A percentile compares a stretch with the other conserved stretches of the same genome.
phyloP scores from a whole-genome alignment of 2,797 vertebrate genomes.

The Chelmon rostratus region DNA sequence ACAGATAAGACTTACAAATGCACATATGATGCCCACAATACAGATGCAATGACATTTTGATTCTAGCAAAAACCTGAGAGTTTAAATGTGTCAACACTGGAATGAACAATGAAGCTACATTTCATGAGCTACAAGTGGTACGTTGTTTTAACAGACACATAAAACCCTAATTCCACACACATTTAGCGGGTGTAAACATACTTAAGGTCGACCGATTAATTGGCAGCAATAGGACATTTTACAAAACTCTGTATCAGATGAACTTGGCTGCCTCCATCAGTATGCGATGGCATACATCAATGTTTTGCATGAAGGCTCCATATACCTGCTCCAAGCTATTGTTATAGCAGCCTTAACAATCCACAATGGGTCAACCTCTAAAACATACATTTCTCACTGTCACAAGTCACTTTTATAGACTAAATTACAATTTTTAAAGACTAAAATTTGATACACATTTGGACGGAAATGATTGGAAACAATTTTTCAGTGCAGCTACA shows the following conservation, averaged over 20 bases:
- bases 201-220: not conserved
- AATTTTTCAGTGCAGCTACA: slow-evolving; percentile 63
- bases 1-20: slow-evolving; percentile 23
- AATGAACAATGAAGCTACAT: slow-evolving; percentile 11
- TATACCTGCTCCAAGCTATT: no score
- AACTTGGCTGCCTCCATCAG: no score
- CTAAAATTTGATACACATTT: slow-evolving; percentile 38
- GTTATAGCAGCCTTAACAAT: no score
- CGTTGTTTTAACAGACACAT: slow-evolving; percentile 41
- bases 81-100: slow-evolving; percentile 23
- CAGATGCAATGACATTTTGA: slow-evolving; percentile 10
- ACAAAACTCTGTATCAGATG: no score
- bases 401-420: slow-evolving; percentile 64
- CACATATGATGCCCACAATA: slow-evolving; percentile 7
- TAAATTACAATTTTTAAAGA: slow-evolving; percentile 57
- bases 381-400: slow-evolving; percentile 62
- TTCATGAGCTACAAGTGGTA: slow-evolving; percentile 41
- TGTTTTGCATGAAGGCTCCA: no score
- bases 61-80: slow-evolving; percentile 15
- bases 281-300: no score
- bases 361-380: not conserved
- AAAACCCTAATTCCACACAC: slow-evolving; percentile 52
- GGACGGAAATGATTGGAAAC: slow-evolving; percentile 68
- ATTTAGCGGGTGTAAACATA: slow-evolving; percentile 55
- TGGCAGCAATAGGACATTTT: no score